Conservation (phyloP, 2,888 invertebrate genomes). For the Aplocera efformata region DNA sequence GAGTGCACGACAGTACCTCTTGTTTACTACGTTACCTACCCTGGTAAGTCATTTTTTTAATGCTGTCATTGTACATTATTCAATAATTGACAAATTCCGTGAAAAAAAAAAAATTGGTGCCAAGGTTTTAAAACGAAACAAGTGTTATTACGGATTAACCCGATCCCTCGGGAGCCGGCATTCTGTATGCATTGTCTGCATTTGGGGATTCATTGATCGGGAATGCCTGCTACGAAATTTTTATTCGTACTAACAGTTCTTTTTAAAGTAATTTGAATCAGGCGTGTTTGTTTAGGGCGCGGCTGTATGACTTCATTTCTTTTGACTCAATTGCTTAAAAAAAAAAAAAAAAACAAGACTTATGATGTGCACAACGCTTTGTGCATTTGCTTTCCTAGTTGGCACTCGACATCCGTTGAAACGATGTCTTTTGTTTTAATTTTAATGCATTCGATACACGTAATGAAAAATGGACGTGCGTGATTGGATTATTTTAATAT, state of each 20-base stretch:
- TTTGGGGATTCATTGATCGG: constrained; percentile 40
- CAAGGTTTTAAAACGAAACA: background rate
- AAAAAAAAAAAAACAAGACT: background rate
- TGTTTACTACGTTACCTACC: constrained; percentile 43
- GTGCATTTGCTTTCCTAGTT: background rate
- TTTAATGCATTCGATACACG: constrained; percentile 12
- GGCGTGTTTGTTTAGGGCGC: constrained; percentile 10
- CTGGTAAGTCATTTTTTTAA: constrained; percentile 54
- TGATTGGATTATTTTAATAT: constrained; percentile 3
- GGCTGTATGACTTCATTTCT: constrained; percentile 7
- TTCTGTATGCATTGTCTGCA: constrained; percentile 34
- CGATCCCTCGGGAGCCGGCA: constrained; percentile 42
- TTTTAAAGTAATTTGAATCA: background rate
- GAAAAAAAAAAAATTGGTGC: no score
- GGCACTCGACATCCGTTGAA: constrained; percentile 17
- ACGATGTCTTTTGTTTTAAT: constrained; percentile 11
- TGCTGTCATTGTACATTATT: no score
- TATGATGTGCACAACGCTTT: constrained; percentile 1
- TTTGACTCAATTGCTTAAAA: no score
- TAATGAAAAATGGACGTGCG: constrained; percentile 7
- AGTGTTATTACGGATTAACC: constrained; percentile 5
- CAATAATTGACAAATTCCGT: no score
- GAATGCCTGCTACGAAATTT: constrained; percentile 24
- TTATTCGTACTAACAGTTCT: background rate
- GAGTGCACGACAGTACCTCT: constrained; percentile 48